These are phyloP conservation scores for Orchesella flavescens DNA, from an alignment of 2,888 invertebrate species.

Conservation along the genomic window DNA sequence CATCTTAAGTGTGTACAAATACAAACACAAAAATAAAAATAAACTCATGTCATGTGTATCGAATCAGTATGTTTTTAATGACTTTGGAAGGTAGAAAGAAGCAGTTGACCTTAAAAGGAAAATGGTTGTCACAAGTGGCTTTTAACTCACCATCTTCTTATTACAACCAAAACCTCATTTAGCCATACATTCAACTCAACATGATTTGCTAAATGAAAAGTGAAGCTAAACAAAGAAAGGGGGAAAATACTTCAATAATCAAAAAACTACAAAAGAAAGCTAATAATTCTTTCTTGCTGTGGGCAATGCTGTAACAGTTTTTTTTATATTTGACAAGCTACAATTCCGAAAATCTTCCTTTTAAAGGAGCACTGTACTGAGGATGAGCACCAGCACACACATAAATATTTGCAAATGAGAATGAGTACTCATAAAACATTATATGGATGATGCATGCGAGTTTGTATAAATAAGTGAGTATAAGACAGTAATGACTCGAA, in stretches of 20 bases:
- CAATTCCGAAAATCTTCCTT: not conserved
- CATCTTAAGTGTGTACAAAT: not conserved
- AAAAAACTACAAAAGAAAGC: constrained; percentile 37
- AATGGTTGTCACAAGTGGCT: constrained; percentile 54
- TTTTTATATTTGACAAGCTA: constrained; percentile 16
- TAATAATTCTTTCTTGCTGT: constrained; percentile 14
- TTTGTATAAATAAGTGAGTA: not conserved
- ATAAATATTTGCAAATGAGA: not conserved
- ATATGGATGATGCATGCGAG: not conserved
- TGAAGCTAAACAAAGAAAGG: constrained; percentile 33
- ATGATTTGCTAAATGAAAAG: constrained; percentile 38
- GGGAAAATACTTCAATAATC: constrained; percentile 12
- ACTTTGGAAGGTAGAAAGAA: constrained; percentile 35
- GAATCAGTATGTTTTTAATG: constrained; percentile 49
- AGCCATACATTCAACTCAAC: constrained; percentile 2
- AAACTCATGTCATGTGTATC: not conserved
- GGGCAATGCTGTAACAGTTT: constrained; percentile 1
- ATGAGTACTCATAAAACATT: not conserved
- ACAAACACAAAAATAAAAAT: not conserved
- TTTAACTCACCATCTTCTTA: constrained; percentile 12
- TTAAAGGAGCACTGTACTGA: not conserved
- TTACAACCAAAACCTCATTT: not conserved
- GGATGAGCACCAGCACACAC: not conserved
- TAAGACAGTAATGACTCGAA: not conserved
- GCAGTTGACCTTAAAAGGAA: constrained; percentile 63